Evolutionary conservation across 2,797 vertebrate species (phyloP).

Genomic region (Esox masquinongy): DNA sequence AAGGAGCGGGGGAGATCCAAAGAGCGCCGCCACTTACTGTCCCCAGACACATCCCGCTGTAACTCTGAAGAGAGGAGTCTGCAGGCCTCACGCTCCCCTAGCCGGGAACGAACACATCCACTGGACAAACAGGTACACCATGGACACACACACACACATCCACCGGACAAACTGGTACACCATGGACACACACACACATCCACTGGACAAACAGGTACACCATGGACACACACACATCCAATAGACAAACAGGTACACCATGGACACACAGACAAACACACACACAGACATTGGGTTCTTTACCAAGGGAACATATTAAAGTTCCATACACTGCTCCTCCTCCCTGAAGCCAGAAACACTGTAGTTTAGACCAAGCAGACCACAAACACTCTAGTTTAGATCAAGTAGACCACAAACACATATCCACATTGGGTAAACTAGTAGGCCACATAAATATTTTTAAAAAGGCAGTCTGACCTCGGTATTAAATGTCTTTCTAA

Average conservation of each 20-base stretch:
- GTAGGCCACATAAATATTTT: background rate
- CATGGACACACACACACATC: background rate
- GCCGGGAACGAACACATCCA: constrained; percentile 79
- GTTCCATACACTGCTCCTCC: background rate
- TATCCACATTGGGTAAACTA: background rate
- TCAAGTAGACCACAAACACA: background rate
- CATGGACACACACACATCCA: background rate
- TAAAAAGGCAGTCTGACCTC: background rate
- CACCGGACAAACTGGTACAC: background rate
- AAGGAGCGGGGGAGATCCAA: constrained; percentile 89
- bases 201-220: background rate
- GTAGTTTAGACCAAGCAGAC: too few relatives aligned
- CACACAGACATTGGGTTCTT: background rate
- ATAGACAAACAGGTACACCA: background rate
- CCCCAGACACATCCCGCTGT: constrained; percentile 87
- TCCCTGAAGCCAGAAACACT: too few relatives aligned
- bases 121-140: constrained; percentile 81
- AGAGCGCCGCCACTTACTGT: constrained; percentile 92
- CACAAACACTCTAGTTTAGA: background rate
- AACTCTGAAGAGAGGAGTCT: constrained; percentile 90
- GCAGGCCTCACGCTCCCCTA: constrained; percentile 87
- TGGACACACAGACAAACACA: background rate
- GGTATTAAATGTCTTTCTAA: constrained; percentile 14
- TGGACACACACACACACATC: background rate
- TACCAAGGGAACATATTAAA: background rate